These are phyloP conservation scores for Drosophila mulleri DNA, from an alignment of 2,888 invertebrate species.

Conservation along the genomic window DNA sequence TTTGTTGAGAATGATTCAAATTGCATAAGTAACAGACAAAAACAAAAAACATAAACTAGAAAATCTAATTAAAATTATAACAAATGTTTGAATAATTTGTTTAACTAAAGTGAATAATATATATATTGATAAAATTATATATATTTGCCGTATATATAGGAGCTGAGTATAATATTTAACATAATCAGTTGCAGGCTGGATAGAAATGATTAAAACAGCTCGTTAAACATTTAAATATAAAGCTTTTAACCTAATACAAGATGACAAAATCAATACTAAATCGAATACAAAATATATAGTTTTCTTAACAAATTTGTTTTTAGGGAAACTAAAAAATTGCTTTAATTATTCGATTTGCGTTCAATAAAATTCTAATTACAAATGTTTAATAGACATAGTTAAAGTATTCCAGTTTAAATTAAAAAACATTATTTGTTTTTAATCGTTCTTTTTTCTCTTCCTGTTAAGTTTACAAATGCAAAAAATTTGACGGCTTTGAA, in stretches of 20 bases:
- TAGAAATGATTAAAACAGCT: conserved; percentile 48
- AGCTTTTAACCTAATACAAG: conserved; percentile 79
- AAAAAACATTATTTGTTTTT: conserved; percentile 12
- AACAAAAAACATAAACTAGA: conserved; percentile 77
- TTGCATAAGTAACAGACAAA: conserved; percentile 48
- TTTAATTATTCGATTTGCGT: conserved; percentile 30
- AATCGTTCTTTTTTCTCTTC: conserved; percentile 20
- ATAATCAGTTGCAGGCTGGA: conserved; percentile 73
- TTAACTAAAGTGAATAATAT: conserved; percentile 21
- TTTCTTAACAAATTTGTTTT: not conserved
- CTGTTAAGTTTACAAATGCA: conserved; percentile 74
- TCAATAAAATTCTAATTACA: not conserved
- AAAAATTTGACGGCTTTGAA: conserved; percentile 68
- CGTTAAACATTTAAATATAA: conserved; percentile 54
- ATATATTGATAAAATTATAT: conserved; percentile 27
- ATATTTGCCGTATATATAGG: conserved; percentile 35
- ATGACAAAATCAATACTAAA: conserved; percentile 63
- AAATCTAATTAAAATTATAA: conserved; percentile 49
- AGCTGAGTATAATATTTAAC: conserved; percentile 71
- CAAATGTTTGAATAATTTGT: conserved; percentile 32
- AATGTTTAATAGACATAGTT: not conserved
- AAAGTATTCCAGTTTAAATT: conserved; percentile 12
- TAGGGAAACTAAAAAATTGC: conserved; percentile 18
- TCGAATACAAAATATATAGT: conserved; percentile 31
- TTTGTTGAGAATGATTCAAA: conserved; percentile 1